Conservation (phyloP, 1,140 invertebrate species). For the Zophobas atratus region DNA sequence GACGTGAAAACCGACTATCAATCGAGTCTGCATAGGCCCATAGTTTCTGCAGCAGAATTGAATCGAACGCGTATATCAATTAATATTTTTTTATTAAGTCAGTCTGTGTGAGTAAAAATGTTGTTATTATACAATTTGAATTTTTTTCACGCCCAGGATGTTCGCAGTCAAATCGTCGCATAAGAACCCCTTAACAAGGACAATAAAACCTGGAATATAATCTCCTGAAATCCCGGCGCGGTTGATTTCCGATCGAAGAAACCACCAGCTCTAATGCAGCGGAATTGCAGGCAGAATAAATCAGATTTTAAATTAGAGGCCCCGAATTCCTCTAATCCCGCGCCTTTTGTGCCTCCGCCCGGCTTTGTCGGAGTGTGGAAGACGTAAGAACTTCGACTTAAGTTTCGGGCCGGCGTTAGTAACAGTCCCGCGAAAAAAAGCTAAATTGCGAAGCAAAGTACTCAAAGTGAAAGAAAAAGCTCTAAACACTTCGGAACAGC, state of each 20-base stretch:
- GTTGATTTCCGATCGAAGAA: constrained; percentile 45
- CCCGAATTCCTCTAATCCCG: constrained; percentile 43
- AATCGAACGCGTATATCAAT: too few species aligned
- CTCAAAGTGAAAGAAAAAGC: constrained; percentile 41
- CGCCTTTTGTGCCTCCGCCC: constrained; percentile 23
- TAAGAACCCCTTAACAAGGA: constrained; percentile 28
- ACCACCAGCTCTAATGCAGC: constrained; percentile 45
- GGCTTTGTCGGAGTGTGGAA: constrained; percentile 38
- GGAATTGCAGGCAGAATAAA: constrained; percentile 49
- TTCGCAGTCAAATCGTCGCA: constrained; percentile 18
- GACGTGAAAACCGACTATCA: too few species aligned
- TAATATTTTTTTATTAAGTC: too few species aligned
- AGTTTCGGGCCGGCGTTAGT: constrained; percentile 43
- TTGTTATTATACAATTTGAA: background rate
- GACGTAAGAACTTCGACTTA: constrained; percentile 39
- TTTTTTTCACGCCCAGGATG: constrained; percentile 23
- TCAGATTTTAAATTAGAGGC: constrained; percentile 50
- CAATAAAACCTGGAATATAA: constrained; percentile 43
- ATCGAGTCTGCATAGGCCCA: too few species aligned
- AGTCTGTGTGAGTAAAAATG: too few species aligned
- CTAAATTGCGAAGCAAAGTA: constrained; percentile 39
- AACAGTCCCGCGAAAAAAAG: constrained; percentile 32
- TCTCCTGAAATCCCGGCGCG: constrained; percentile 32
- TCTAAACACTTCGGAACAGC: constrained; percentile 41
- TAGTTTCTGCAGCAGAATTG: too few species aligned